Evolutionary conservation across 2,888 invertebrate species (phyloP), one percentile per base, ranked within the genome.

Genomic region (Sarcophaga caerulescens): DNA sequence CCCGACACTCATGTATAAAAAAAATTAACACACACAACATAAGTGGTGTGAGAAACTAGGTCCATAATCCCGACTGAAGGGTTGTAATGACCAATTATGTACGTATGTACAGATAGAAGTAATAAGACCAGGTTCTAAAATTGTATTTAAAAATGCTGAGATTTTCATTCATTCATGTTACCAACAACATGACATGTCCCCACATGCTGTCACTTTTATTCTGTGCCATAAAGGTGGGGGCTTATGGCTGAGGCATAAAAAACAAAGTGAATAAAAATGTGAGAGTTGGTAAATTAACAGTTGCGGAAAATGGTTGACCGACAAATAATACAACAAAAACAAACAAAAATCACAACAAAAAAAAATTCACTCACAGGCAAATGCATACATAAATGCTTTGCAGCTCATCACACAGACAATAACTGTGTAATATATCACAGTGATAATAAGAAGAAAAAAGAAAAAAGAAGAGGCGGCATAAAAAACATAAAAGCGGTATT

Each of bases 221-320:
- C 25, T 69, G 79, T 23, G 14, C 23, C 12, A 62, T 35, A 47
- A 11, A 63, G 11, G 62, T 12, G 63, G 17, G 63, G 59, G 77
- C 68, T 63, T 68, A 75, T 70, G 25, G 17, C 60, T 21, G 82
- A 44, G 35, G 70, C 57, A 75, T 35, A 63, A 74, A 84, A 79
- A 85, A 83, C 69, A 44, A 47, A 65, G 68, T 83, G 77, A 63
- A 81, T 74, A 81, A 78, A 80, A 78, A 80, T 85, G 71, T 80
- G 71, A 84, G 87, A 85, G 84, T 89, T 89, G 88, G 88, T 87
- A 89, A 89, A 89, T 89, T 89, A 89, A 89, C 88, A 88, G 88
- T 89, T 89, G 89, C 87, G 89, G 89, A 87, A 88, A 88, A 89
- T 88, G 88, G 88, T 89, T 88, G 86, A 89, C 89, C 89, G 85